Evolutionary conservation across 2,113 vertebrate species (phyloP).

Genomic region (Cyphomyrus discorhynchus): DNA sequence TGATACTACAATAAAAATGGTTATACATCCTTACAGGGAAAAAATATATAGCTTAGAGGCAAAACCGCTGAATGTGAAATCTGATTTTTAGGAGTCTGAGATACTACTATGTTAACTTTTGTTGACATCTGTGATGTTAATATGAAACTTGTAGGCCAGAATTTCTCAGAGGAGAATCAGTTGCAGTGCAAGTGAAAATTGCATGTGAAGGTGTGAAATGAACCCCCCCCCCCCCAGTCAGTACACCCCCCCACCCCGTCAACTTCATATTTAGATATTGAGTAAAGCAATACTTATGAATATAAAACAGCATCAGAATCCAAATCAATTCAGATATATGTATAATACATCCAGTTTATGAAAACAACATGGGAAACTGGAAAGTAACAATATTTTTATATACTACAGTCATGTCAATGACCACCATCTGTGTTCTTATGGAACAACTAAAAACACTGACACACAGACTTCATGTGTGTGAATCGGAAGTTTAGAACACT

Average conservation of each 20-base stretch:
- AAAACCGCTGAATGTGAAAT: not conserved
- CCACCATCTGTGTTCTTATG: not conserved
- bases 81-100: not conserved
- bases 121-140: constrained; percentile 22
- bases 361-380: not conserved
- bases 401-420: not conserved
- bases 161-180: constrained; percentile 27
- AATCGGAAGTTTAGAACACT: not conserved
- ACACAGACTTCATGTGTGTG: not conserved
- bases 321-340: not conserved
- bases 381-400: not conserved
- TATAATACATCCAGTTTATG: not conserved
- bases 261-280: constrained; percentile 54
- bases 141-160: constrained; percentile 14
- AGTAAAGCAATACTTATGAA: constrained; percentile 52
- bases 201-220: constrained; percentile 46
- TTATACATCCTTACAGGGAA: not conserved
- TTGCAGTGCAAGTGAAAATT: constrained; percentile 46
- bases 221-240: constrained; percentile 24
- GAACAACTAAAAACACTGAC: not conserved
- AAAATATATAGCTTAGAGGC: not conserved
- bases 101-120: constrained; percentile 2
- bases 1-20: not conserved
- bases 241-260: constrained; percentile 35
- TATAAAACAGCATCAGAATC: constrained; percentile 37